Evolutionary conservation across 2,888 invertebrate genomes (phyloP).

Genomic region (Harpalus rufipes): DNA sequence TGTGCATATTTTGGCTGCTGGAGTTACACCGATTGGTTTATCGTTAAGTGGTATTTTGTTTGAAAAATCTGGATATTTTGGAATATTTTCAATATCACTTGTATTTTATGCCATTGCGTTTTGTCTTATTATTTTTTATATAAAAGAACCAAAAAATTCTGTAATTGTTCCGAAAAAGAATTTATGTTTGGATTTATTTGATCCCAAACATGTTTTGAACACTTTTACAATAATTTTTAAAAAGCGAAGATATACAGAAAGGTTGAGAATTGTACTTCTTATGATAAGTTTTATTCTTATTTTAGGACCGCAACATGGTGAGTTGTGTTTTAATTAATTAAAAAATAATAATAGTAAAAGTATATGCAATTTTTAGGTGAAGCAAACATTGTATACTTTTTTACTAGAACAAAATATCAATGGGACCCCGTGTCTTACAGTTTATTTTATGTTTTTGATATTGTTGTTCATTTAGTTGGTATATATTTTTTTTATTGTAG

Average conservation of each 20-base stretch:
- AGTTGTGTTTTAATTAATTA: neutral
- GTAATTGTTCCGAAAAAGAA: conserved; percentile 30
- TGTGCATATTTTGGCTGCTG: conserved; percentile 78
- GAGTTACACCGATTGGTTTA: conserved; percentile 77
- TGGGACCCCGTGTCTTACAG: conserved; percentile 82
- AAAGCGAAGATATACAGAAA: conserved; percentile 62
- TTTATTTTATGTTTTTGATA: conserved; percentile 80
- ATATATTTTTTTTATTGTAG: conserved; percentile 72
- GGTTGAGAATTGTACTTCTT: conserved; percentile 62
- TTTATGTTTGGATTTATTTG: conserved; percentile 64
- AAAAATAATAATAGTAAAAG: neutral
- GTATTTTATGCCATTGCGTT: conserved; percentile 58
- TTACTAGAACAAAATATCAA: conserved; percentile 80
- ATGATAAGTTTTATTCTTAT: conserved; percentile 67
- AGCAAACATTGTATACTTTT: conserved; percentile 81
- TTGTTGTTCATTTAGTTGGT: conserved; percentile 80
- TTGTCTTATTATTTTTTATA: conserved; percentile 54
- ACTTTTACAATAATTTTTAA: conserved; percentile 65
- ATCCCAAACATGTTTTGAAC: conserved; percentile 65
- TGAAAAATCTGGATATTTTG: conserved; percentile 71
- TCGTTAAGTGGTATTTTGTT: conserved; percentile 77
- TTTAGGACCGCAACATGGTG: conserved; percentile 65
- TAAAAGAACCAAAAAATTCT: conserved; percentile 65
- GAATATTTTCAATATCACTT: conserved; percentile 61
- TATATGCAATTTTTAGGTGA: conserved; percentile 77